phyloP scores from a whole-genome alignment of 2,888 invertebrate genomes.

The Trachelus troglodyta region DNA sequence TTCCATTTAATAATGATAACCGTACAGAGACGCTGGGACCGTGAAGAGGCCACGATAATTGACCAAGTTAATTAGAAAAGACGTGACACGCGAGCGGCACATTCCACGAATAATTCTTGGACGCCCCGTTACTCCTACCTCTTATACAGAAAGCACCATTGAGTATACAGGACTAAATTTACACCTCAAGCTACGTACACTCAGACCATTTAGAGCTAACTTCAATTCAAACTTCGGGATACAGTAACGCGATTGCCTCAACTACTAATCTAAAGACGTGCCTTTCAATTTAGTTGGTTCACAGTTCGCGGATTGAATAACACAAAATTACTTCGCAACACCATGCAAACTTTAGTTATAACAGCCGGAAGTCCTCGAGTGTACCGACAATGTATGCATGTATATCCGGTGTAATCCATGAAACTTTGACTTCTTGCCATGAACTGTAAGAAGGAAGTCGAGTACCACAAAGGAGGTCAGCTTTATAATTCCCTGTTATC shows the following conservation, averaged over 20 bases:
- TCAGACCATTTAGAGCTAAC: not conserved
- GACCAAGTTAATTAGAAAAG: slow-evolving; percentile 49
- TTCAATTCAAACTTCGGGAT: not conserved
- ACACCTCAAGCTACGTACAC: not conserved
- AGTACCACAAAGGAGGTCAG: not conserved
- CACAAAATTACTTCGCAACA: not conserved
- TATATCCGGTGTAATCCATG: not conserved
- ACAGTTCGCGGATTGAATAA: not conserved
- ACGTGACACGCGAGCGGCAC: slow-evolving; percentile 51
- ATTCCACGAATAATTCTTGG: slow-evolving; percentile 41
- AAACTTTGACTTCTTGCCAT: not conserved
- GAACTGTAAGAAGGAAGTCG: not conserved
- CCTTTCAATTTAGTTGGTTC: slow-evolving; percentile 1
- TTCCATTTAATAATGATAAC: slow-evolving; percentile 13
- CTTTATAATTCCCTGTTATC: not conserved
- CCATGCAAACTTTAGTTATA: not conserved
- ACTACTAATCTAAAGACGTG: slow-evolving; percentile 2
- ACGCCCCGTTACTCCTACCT: not conserved
- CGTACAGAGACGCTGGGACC: slow-evolving; percentile 20
- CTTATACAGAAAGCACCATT: not conserved
- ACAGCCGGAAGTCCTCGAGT: not conserved
- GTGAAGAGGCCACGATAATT: slow-evolving; percentile 42
- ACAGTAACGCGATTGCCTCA: not conserved
- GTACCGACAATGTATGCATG: not conserved
- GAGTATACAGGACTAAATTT: not conserved